Evolutionary conservation across 2,888 invertebrate species (phyloP).

Genomic region (Hecatera dysodea): DNA sequence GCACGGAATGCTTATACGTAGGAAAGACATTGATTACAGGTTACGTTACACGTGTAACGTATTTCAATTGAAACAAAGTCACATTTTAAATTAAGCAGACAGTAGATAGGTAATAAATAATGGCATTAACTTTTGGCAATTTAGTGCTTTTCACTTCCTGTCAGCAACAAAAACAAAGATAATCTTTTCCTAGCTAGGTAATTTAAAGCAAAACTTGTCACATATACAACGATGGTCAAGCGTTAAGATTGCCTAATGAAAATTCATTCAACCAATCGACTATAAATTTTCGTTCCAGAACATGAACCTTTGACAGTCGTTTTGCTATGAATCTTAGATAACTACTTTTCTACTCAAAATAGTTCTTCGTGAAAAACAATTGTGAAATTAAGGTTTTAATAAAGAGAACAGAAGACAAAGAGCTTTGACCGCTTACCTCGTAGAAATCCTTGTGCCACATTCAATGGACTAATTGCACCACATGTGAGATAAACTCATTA

Average conservation of each 20-base stretch:
- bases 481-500: slow-evolving; percentile 90
- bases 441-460: slow-evolving; percentile 87
- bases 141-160: slow-evolving; percentile 30
- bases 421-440: slow-evolving; percentile 76
- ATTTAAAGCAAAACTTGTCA: too few species aligned
- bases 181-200: too few species aligned
- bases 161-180: background rate
- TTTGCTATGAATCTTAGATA: background rate
- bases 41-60: slow-evolving; percentile 19
- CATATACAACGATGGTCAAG: background rate
- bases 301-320: background rate
- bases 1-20: background rate
- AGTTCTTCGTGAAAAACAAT: background rate
- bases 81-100: background rate
- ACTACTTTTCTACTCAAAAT: background rate
- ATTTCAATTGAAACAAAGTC: slow-evolving; percentile 23
- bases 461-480: slow-evolving; percentile 86
- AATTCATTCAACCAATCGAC: background rate
- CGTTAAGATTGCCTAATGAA: background rate
- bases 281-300: background rate
- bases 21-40: slow-evolving; percentile 24
- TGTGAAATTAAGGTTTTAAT: slow-evolving; percentile 26
- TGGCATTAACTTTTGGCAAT: background rate
- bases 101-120: background rate
- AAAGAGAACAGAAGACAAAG: slow-evolving; percentile 66